These are phyloP conservation scores for Semaprochilodus insignis DNA, from an alignment of 2,797 vertebrate species.

Conservation along the genomic window DNA sequence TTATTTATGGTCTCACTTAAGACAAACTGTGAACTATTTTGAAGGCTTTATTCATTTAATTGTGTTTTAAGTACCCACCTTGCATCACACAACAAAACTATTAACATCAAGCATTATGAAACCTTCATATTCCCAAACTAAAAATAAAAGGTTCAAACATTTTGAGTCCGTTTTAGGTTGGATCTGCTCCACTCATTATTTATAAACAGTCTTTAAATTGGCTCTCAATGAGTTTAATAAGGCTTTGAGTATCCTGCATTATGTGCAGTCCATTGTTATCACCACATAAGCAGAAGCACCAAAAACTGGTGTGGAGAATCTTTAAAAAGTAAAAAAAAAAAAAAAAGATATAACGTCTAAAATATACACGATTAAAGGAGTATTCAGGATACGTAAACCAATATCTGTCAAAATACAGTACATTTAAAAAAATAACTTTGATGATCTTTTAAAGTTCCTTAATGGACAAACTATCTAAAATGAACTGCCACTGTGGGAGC, in stretches of 20 bases:
- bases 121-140: background rate
- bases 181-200: constrained; percentile 1
- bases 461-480: background rate
- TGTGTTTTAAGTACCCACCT: background rate
- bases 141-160: background rate
- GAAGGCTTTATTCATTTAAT: background rate
- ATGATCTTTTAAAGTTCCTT: background rate
- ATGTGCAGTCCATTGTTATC: constrained; percentile 1
- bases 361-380: background rate
- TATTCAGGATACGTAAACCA: background rate
- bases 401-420: background rate
- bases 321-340: background rate
- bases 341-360: background rate
- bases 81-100: background rate
- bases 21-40: background rate
- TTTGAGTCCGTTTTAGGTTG: background rate
- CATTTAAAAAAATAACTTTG: background rate
- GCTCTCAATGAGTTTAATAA: background rate
- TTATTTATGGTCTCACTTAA: background rate
- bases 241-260: background rate
- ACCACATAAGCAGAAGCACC: background rate
- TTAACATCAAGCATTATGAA: background rate
- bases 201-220: background rate
- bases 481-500: background rate
- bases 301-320: background rate